These are phyloP conservation scores for Argopecten irradians DNA, from an alignment of 1,140 invertebrate genomes.

Conservation along the genomic window DNA sequence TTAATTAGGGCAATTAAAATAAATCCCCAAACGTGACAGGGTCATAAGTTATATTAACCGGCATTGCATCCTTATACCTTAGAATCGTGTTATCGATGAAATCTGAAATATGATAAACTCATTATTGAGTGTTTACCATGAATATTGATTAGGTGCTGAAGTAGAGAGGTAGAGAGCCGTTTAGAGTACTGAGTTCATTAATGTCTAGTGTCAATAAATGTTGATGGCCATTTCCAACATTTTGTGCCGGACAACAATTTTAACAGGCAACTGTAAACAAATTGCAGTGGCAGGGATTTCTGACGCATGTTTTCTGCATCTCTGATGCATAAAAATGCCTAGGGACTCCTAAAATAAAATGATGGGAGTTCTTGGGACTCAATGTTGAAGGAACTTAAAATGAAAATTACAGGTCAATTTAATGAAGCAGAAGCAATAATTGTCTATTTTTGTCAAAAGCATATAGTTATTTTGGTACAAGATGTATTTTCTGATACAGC, in stretches of 20 bases:
- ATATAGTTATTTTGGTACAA: too few species aligned
- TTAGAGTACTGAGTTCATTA: neutral
- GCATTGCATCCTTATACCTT: neutral
- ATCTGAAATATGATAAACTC: neutral
- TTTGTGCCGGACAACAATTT: neutral
- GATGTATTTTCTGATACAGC: too few species aligned
- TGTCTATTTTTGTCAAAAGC: too few species aligned
- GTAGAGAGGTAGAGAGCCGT: neutral
- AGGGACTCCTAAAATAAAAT: too few species aligned
- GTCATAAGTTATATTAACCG: neutral
- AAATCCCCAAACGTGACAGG: neutral
- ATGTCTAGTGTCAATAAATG: neutral
- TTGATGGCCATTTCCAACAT: neutral
- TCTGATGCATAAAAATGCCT: too few species aligned
- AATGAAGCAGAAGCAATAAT: too few species aligned
- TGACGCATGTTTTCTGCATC: too few species aligned
- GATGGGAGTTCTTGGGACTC: too few species aligned
- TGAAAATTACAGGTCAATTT: too few species aligned
- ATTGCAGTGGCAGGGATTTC: too few species aligned
- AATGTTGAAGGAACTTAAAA: too few species aligned
- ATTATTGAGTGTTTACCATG: neutral
- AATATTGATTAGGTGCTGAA: conserved; percentile 18
- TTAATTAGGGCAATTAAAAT: neutral
- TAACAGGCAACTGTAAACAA: neutral
- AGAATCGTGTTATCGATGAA: conserved; percentile 1